Evolutionary conservation across 2,113 vertebrate genomes (phyloP).

Genomic region (Ochotona curzoniae): DNA sequence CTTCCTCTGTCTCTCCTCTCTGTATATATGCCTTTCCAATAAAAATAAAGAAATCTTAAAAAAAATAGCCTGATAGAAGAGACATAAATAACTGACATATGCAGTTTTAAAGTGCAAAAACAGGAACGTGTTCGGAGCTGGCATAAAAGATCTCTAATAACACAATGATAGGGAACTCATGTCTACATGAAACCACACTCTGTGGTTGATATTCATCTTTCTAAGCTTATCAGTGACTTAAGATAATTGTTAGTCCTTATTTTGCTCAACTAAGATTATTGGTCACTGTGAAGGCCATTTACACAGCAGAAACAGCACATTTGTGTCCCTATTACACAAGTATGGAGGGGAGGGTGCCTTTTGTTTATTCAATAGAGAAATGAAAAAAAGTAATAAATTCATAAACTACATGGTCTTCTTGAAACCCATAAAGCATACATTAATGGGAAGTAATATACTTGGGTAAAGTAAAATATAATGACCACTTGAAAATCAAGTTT

Average conservation of each 20-base stretch:
- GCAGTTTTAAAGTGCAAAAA: neutral
- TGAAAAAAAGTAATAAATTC: neutral
- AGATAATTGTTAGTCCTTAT: neutral
- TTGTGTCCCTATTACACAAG: neutral
- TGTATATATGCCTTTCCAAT: no score
- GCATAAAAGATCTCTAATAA: neutral
- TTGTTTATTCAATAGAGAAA: neutral
- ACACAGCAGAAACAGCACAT: neutral
- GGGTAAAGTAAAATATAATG: conserved; percentile 18
- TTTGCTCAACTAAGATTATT: neutral
- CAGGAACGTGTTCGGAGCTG: neutral
- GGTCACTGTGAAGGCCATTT: neutral
- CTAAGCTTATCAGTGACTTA: neutral
- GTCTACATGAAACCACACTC: neutral
- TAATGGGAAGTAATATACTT: conserved; percentile 32
- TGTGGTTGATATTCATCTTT: neutral
- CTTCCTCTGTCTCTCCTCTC: no score
- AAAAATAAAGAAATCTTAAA: no score
- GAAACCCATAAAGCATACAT: neutral
- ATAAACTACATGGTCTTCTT: neutral
- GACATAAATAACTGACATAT: neutral
- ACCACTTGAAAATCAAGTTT: conserved; percentile 46
- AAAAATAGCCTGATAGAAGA: neutral
- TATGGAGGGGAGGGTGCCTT: neutral
- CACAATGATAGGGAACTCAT: neutral